Percentiles rank a stretch among this genome's conserved stretches.
phyloP scores from a whole-genome alignment of 30 jellyfish, hydroid and myxozoan species.

The Hydractinia echinata region DNA sequence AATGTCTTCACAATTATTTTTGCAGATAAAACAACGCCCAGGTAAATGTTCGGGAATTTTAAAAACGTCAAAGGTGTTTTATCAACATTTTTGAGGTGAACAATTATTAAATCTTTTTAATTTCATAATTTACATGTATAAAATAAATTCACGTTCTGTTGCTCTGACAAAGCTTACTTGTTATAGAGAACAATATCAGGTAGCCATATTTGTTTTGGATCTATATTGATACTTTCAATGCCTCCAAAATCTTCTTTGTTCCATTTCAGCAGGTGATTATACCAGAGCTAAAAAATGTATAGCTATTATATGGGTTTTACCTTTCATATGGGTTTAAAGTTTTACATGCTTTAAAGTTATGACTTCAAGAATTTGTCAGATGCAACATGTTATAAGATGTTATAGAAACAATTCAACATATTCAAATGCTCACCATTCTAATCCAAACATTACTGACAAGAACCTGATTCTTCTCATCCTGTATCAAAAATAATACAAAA shows the following conservation, averaged over 20 bases:
- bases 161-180: slow-evolving; percentile 51
- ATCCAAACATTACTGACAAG: slow-evolving; percentile 84
- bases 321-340: no score
- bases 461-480: slow-evolving; percentile 88
- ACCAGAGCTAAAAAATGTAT: slow-evolving; percentile 49
- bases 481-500: not conserved
- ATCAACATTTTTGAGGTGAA: no score
- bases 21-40: no score
- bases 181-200: slow-evolving; percentile 78
- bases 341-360: no score
- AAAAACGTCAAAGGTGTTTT: no score
- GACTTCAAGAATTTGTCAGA: not conserved
- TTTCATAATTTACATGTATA: not conserved
- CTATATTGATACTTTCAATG: slow-evolving; percentile 49
- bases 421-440: slow-evolving; percentile 53
- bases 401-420: not conserved
- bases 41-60: no score
- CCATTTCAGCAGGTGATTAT: slow-evolving; percentile 66
- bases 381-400: not conserved
- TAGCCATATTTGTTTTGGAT: slow-evolving; percentile 67
- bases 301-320: no score
- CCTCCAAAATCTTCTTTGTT: slow-evolving; percentile 68
- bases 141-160: not conserved
- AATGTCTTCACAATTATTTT: no score
- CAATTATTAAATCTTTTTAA: no score